These are phyloP conservation scores for Silurus meridionalis DNA, from an alignment of 2,113 vertebrate genomes.

Conservation along the genomic window DNA sequence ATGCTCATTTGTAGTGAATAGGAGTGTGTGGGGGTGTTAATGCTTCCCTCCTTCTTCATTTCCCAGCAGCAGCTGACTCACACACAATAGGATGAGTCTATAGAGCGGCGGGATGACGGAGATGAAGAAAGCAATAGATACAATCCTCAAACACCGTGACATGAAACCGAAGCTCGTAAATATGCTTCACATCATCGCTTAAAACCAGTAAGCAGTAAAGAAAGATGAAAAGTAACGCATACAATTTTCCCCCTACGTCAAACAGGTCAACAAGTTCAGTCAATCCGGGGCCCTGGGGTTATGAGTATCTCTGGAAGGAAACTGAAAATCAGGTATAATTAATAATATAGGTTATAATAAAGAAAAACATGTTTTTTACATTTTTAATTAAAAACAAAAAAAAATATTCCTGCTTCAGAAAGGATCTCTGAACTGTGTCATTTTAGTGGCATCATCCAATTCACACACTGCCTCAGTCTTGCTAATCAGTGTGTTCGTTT, in stretches of 20 bases:
- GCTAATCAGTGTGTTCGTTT: background rate
- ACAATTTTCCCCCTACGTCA: background rate
- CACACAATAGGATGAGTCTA: conserved; percentile 32
- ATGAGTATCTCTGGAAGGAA: background rate
- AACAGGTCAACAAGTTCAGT: background rate
- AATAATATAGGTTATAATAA: background rate
- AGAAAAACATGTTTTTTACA: background rate
- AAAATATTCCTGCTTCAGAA: no score
- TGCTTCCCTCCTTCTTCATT: conserved; percentile 36
- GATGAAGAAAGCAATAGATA: conserved; percentile 14
- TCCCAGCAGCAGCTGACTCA: conserved; percentile 32
- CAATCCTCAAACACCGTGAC: background rate
- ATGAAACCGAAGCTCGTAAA: background rate
- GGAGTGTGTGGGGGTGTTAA: conserved; percentile 33
- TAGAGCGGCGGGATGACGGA: conserved; percentile 34
- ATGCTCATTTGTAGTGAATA: conserved; percentile 35
- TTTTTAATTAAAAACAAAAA: no score
- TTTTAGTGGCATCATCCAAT: background rate
- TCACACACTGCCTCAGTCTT: background rate
- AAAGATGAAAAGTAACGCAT: background rate
- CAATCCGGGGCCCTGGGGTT: background rate
- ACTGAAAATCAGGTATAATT: background rate
- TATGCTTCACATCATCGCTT: background rate
- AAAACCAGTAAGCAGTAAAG: background rate
- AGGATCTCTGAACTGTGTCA: background rate